Evolutionary conservation across 64 coral and sea anemone genomes (phyloP), one percentile per base, ranked within the genome.

Genomic region (Astreopora myriophthalma): DNA sequence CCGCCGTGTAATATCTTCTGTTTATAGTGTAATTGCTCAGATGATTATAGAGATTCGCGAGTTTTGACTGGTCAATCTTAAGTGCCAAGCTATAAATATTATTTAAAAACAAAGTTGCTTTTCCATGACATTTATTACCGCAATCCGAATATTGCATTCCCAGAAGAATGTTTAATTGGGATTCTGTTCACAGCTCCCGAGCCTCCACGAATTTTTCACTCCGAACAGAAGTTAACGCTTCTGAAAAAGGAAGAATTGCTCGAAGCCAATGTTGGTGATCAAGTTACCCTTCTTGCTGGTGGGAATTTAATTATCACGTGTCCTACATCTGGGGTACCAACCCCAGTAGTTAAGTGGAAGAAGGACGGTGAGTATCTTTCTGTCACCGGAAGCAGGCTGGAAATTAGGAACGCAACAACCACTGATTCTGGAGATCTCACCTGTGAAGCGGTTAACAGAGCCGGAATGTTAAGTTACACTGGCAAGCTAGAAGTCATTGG

Each of bases 371-470:
- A 71, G 28, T 74, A 74, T 55, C 10, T 93, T 24, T 74, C 74
- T 1, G 22, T 69, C 9, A 75, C 51, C 16, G 84, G 88, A 65
- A 78, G 49, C n/a, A 86, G 87, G 17, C 27, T 97, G 37, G 37
- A 80, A 48, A 81, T 97, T 9, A 93, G 62, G 60, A 97, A 91
- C 42, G 74, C 89, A 71, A 78, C 88, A 10, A 63, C 65, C n/a
- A 22, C 38, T 1, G 87, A 97, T 64, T 61, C 89, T 3, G 95
- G 95, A 13, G 16, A 31, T 9, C 60, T 94, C 13, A 60, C 69
- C 52, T 97, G 95, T 90, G 78, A 89, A 62, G 95, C 92, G 14
- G 44, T 38, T 24, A 97, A 97, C 75, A 89, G 46, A 8, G 87
- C 90, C 16, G 95, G 95, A 11, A 66, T 36, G 34, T 66, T 73